Base-by-base conservation (phyloP, 2,113 vertebrate genomes). In the Corythornis madagascariensis region DNA sequence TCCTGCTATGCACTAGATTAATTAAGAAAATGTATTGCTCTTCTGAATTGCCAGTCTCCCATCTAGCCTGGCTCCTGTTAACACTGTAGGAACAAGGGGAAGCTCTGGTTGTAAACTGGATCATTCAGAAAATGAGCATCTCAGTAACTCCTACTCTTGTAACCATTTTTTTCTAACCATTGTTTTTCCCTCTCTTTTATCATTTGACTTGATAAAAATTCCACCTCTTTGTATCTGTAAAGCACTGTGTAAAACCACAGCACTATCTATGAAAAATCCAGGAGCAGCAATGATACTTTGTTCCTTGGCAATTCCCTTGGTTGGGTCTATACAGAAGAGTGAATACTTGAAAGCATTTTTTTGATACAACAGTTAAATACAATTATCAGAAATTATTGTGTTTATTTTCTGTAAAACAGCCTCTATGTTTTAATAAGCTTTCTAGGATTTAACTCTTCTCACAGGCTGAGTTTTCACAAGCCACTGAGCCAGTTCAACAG, bases 21-120 rank as follows among this genome's bases (percentile, higher is more conserved):
- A 96, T 94, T 95, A 93, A 93, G 90, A 94, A 96, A 96, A 95
- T 96, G 83, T 82, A 89, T 26, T 94, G 82, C 76, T 95, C 92
- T 91, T 88, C 78, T 95, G 87, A 60, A 67, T 10, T 83, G 86
- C 65, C 88, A 92, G 1, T 85, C 72, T 91, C 88, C 65, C 64
- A 59, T 86, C 61, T 50, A 82, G 80, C 52, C 42, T 22, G 59
- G 42, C 83, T 53, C 95, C 80, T 92, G 55, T 83, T 96, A 94
- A 85, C 65, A 15, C 53, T 75, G 1, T 12, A 66, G 69, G 48
- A 76, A 52, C 52, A 89, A 38, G 42, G 24, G 7, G 19, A 65
- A 65, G 40, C 13, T 13, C 3, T 66, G 29, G 26, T 38, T 87
- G 59, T 33, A 75, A 75, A 64, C 47, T 2, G 40, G 57, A n/a